A percentile compares a stretch with the other conserved stretches of the same genome.
phyloP scores from a whole-genome alignment of 1,140 invertebrate species.

The Zelostemma sp. region DNA sequence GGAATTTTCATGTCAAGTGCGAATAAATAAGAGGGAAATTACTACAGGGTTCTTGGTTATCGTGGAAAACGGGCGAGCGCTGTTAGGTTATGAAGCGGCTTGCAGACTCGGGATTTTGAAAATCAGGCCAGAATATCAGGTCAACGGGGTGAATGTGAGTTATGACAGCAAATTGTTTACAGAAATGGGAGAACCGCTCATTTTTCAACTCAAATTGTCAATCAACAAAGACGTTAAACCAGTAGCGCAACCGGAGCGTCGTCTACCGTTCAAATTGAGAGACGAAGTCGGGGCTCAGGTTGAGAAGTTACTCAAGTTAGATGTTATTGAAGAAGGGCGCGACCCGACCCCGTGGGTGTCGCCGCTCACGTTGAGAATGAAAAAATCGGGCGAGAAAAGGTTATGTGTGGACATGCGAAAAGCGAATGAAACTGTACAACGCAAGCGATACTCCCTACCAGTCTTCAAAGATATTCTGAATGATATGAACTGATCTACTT shows the following conservation, averaged over 20 bases:
- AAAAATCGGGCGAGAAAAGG: slow-evolving; percentile 51
- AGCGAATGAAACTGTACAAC: slow-evolving; percentile 56
- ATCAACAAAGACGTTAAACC: slow-evolving; percentile 32
- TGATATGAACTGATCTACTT: slow-evolving; percentile 10
- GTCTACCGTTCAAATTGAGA: slow-evolving; percentile 33
- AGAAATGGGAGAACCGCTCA: slow-evolving; percentile 25
- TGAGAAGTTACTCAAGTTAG: slow-evolving; percentile 30
- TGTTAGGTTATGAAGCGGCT: slow-evolving; percentile 26
- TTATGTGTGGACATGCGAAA: slow-evolving; percentile 61
- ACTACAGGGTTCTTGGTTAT: slow-evolving; percentile 17
- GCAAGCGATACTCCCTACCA: slow-evolving; percentile 25
- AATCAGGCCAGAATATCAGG: slow-evolving; percentile 27
- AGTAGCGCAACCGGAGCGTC: slow-evolving; percentile 35
- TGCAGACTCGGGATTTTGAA: slow-evolving; percentile 21
- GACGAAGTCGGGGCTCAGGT: slow-evolving; percentile 20
- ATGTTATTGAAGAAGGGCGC: slow-evolving; percentile 56
- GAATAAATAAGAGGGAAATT: slow-evolving; percentile 3
- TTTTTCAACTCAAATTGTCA: slow-evolving; percentile 23
- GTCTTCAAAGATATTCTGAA: slow-evolving; percentile 22
- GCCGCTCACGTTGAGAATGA: slow-evolving; percentile 55
- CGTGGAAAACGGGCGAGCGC: slow-evolving; percentile 7
- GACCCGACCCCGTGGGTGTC: slow-evolving; percentile 57
- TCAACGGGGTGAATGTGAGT: too few relatives aligned
- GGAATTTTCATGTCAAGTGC: slow-evolving; percentile 18
- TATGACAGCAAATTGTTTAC: slow-evolving; percentile 16